These are phyloP conservation scores for Lasioglossum leucozonium DNA, from an alignment of 2,888 invertebrate genomes.

Conservation along the genomic window DNA sequence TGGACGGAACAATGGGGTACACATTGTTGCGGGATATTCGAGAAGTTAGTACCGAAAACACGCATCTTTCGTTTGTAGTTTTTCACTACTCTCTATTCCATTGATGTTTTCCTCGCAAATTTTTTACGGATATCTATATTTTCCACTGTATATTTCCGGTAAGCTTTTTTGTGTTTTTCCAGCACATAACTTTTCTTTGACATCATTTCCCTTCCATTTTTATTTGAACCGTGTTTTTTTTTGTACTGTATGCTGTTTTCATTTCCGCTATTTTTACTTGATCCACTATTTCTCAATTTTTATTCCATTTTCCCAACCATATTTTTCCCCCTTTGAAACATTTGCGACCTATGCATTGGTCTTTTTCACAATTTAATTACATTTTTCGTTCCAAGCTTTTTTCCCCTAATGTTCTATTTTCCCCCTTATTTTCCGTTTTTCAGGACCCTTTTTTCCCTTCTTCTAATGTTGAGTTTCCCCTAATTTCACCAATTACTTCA, in stretches of 20 bases:
- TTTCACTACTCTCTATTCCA: neutral
- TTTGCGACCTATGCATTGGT: neutral
- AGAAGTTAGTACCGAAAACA: neutral
- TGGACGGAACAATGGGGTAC: constrained; percentile 22
- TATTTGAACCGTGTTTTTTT: neutral
- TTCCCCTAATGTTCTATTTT: neutral
- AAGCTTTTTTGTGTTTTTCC: neutral
- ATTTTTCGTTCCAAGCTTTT: neutral
- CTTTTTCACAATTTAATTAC: neutral
- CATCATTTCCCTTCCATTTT: neutral
- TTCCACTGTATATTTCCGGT: neutral
- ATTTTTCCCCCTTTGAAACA: neutral
- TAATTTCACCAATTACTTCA: neutral
- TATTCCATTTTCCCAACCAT: neutral
- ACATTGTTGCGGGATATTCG: constrained; percentile 5
- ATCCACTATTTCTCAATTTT: neutral
- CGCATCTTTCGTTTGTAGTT: neutral
- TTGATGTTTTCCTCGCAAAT: neutral
- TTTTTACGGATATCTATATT: neutral
- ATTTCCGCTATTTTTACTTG: neutral
- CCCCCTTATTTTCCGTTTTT: no score
- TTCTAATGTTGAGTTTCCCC: neutral
- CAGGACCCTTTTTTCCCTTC: neutral
- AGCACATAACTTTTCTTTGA: neutral
- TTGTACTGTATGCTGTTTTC: neutral